phyloP scores from a whole-genome alignment of 2,797 vertebrate genomes.

The Octomys mimax region DNA sequence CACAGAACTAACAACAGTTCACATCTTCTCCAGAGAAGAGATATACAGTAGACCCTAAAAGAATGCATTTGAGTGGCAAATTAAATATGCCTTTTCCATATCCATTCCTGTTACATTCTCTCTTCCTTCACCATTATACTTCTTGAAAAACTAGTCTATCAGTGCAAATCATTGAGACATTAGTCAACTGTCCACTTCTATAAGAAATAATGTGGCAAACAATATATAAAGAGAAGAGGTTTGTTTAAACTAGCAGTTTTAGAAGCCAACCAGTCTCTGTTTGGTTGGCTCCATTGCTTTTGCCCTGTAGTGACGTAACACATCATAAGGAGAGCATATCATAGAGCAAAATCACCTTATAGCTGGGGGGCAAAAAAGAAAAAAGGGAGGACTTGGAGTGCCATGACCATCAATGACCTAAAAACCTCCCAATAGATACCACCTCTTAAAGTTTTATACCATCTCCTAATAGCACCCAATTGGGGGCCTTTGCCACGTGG shows the following conservation, averaged over 20 bases:
- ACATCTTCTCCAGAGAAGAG: conserved; percentile 34
- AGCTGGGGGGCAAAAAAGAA: neutral
- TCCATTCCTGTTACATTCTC: neutral
- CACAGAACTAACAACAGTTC: neutral
- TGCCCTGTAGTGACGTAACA: neutral
- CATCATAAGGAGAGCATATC: neutral
- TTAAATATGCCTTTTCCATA: neutral
- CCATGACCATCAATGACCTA: neutral
- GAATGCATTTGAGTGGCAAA: conserved; percentile 38
- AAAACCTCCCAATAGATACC: neutral
- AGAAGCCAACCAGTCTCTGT: neutral
- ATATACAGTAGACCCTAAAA: neutral
- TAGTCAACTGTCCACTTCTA: neutral
- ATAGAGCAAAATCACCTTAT: neutral
- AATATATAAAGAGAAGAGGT: neutral
- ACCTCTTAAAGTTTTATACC: neutral
- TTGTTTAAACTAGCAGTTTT: neutral
- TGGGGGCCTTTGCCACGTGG: neutral
- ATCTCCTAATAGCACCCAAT: neutral
- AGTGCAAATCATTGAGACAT: conserved; percentile 32
- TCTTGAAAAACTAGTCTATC: conserved; percentile 30
- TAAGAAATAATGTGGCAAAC: neutral
- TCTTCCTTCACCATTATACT: conserved; percentile 32
- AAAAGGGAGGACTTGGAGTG: neutral
- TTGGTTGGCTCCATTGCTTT: neutral